phyloP scores from a whole-genome alignment of 2,113 vertebrate species.

The Ameiurus melas region DNA sequence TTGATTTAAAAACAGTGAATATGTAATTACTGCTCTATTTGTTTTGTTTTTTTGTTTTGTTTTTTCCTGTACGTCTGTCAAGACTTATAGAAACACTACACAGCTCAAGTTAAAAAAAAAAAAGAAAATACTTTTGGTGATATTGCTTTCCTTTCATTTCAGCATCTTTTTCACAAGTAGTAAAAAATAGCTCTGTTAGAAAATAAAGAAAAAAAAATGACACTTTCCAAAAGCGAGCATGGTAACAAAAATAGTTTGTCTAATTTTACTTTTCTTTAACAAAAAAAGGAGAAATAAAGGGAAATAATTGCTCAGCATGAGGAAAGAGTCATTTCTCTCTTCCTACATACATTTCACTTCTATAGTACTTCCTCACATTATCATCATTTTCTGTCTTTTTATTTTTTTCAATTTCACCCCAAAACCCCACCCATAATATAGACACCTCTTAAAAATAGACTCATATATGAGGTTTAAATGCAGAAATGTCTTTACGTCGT shows the following conservation, averaged over 20 bases:
- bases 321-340: not conserved
- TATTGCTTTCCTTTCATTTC: conserved; percentile 15
- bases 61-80: not conserved
- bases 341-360: conserved; percentile 2
- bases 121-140: conserved; percentile 26
- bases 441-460: conserved; percentile 56
- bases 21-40: not conserved
- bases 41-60: not conserved
- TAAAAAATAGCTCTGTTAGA: conserved; percentile 35
- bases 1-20: conserved; percentile 30
- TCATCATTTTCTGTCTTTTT: not conserved
- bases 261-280: conserved; percentile 39
- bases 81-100: not conserved
- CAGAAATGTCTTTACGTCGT: conserved; percentile 50
- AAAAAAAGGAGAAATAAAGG: conserved; percentile 27
- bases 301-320: not conserved
- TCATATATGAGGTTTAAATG: conserved; percentile 55
- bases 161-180: conserved; percentile 9
- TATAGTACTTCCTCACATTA: conserved; percentile 14
- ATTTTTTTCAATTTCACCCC: not conserved
- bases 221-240: conserved; percentile 33
- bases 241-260: conserved; percentile 44
- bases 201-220: not conserved
- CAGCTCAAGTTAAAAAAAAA: not conserved
- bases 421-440: conserved; percentile 36